Conservation (phyloP, 2,113 vertebrate genomes). For the Anolis carolinensis region DNA sequence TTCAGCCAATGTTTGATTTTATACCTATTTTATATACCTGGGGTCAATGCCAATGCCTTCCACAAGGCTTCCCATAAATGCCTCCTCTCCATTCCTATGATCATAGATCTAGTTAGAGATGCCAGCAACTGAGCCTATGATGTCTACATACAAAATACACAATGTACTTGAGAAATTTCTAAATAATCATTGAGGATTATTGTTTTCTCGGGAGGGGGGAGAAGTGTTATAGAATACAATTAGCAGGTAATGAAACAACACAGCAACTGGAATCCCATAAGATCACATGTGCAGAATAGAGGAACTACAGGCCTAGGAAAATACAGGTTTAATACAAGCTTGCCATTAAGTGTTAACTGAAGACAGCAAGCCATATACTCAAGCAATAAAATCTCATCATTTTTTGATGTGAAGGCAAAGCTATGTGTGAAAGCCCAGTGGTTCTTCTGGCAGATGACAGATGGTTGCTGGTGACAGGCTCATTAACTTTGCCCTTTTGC, state of each 20-base stretch:
- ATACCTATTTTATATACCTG: too few relatives aligned
- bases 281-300: not conserved
- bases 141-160: not conserved
- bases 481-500: not conserved
- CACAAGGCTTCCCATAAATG: not conserved
- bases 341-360: not conserved
- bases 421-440: not conserved
- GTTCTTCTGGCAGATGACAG: not conserved
- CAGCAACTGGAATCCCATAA: not conserved
- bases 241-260: not conserved
- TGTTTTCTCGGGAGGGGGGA: not conserved
- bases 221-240: too few relatives aligned
- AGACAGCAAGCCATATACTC: not conserved
- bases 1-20: too few relatives aligned
- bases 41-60: not conserved
- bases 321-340: not conserved
- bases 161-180: not conserved
- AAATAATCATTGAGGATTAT: not conserved
- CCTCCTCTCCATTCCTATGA: not conserved
- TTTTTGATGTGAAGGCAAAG: not conserved
- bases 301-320: not conserved
- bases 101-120: not conserved
- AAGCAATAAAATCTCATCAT: not conserved
- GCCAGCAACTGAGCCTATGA: not conserved
- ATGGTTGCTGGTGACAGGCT: not conserved